Conservation (phyloP, 2,888 invertebrate species). For the Lasioglossum calceatum region DNA sequence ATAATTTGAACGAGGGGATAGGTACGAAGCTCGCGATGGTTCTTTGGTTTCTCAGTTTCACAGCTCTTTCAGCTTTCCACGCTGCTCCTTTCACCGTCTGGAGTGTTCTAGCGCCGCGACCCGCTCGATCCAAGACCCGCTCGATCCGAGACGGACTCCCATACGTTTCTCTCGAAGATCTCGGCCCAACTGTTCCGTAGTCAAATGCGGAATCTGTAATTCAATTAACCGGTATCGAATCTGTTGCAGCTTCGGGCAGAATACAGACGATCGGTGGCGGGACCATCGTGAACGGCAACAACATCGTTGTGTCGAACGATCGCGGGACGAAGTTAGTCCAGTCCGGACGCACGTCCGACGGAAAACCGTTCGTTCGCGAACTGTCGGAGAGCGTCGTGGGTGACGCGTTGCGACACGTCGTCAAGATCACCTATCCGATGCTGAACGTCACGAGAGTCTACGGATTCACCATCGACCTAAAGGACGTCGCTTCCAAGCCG, state of each 20-base stretch:
- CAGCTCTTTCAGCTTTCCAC: background rate
- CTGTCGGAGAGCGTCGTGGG: slow-evolving; percentile 61
- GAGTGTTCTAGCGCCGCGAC: background rate
- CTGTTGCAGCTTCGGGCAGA: slow-evolving; percentile 13
- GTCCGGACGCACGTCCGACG: slow-evolving; percentile 69
- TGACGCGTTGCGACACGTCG: slow-evolving; percentile 65
- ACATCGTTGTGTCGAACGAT: background rate
- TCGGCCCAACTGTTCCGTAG: background rate
- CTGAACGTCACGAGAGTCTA: slow-evolving; percentile 41
- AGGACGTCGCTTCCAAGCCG: slow-evolving; percentile 68
- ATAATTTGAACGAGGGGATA: slow-evolving; percentile 15
- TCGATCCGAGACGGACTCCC: background rate
- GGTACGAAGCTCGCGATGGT: slow-evolving; percentile 1
- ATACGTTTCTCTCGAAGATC: background rate
- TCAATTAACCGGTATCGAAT: background rate
- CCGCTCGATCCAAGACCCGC: background rate
- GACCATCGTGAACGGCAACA: background rate
- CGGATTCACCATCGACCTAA: slow-evolving; percentile 68
- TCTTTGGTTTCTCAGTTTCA: background rate
- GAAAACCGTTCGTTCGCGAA: slow-evolving; percentile 66
- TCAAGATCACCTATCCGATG: slow-evolving; percentile 64
- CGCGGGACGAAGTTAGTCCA: slow-evolving; percentile 41
- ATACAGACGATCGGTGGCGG: background rate
- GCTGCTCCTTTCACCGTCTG: background rate
- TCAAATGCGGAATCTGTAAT: background rate